Conservation (phyloP, 2,797 vertebrate species). For the Pachyuromys duprasi region DNA sequence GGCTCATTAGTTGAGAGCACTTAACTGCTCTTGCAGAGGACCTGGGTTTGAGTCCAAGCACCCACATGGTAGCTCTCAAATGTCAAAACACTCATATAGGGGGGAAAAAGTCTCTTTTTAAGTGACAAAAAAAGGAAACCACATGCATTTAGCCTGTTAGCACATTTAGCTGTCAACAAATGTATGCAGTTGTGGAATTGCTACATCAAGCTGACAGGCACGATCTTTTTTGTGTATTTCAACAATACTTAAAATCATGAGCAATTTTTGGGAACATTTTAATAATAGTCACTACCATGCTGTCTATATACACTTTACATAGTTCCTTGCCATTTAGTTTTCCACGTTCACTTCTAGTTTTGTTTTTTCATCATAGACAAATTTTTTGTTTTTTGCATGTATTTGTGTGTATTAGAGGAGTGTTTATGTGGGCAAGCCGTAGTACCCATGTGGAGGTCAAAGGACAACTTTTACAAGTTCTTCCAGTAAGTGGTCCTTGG, state of each 20-base stretch:
- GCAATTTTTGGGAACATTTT: background rate
- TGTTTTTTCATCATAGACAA: background rate
- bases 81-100: background rate
- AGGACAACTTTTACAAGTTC: background rate
- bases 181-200: background rate
- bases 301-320: background rate
- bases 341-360: background rate
- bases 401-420: background rate
- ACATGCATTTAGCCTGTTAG: background rate
- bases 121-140: background rate
- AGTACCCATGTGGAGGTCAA: background rate
- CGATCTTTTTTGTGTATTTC: background rate
- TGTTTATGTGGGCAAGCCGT: background rate
- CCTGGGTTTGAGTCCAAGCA: background rate
- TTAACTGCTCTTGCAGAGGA: background rate
- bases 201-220: background rate
- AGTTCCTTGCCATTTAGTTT: conserved; percentile 33
- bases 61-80: background rate
- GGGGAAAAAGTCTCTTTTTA: background rate
- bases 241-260: background rate
- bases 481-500: background rate
- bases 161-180: background rate
- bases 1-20: background rate
- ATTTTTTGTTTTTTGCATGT: background rate
- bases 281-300: background rate